Evolutionary conservation across 2,888 invertebrate genomes (phyloP), one percentile per base, ranked within the genome.

Genomic region (Apamea sordens): DNA sequence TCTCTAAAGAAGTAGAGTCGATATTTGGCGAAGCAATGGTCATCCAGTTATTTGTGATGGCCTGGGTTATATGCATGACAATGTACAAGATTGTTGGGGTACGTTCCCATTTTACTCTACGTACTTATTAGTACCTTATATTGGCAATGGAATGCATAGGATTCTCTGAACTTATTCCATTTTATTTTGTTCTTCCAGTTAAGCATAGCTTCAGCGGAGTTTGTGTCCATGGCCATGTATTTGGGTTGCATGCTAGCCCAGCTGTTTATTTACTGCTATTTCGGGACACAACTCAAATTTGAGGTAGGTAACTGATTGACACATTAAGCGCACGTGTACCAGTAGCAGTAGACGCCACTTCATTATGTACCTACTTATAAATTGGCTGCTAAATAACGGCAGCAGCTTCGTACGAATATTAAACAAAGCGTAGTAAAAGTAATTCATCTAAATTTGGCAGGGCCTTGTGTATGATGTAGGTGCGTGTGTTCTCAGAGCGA

Each of bases 51-150:
- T 88, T 94, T 56, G 91, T 93, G 1, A 94, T 93, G 90, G 93
- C 94, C 11, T 95, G 95, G 96, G 95, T 96, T 6, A 93, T 96
- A 82, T 96, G 96, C 83, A 96, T 95, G 95, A 95, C 95, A 3
- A 91, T 94, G n/a, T 96, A 96, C 87, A 96, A 95, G 84, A 95
- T 96, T 70, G 94, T 94, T 36, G 94, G 92, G 71, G 96, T 96
- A 91, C 87, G 94, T 92, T 80, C 44, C 2, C 11, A 24, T 56
- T 36, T 56, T 71, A 53, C 6, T 53, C 5, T 24, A 32, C 1
- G 24, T 18, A n/a, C n/a, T n/a, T n/a, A 3, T 24, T n/a, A 28
- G 44, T 10, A 21, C 10, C 2, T n/a, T 41, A n/a, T 6, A 28
- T n/a, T 63, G 36, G 18, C 18, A 36, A 53, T n/a, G 24, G 44